These are phyloP conservation scores for Odontamblyopus rebecca DNA, from an alignment of 2,797 vertebrate species.

Conservation along the genomic window DNA sequence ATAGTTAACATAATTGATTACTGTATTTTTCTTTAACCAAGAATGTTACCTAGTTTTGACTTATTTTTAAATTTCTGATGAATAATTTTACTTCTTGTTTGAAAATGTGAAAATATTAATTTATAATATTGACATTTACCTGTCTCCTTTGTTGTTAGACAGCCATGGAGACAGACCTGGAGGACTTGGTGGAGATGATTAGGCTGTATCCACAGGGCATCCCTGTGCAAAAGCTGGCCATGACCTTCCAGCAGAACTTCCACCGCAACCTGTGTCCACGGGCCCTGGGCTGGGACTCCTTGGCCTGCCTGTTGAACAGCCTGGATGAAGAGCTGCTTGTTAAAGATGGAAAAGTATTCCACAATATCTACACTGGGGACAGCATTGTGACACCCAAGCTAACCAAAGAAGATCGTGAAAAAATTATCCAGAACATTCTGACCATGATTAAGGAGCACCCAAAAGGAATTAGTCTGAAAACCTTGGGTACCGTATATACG, in stretches of 20 bases:
- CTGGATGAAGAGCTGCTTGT: conserved; percentile 54
- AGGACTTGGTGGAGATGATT: conserved; percentile 58
- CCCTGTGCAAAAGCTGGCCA: conserved; percentile 48
- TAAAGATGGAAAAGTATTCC: conserved; percentile 35
- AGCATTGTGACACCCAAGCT: not conserved
- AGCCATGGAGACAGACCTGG: conserved; percentile 45
- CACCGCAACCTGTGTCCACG: conserved; percentile 48
- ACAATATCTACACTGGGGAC: conserved; percentile 6
- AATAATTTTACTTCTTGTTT: no score
- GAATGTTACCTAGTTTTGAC: no score
- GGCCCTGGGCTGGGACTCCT: conserved; percentile 54
- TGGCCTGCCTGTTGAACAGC: conserved; percentile 46
- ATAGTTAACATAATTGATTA: no score
- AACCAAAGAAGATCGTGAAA: not conserved
- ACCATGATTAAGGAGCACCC: conserved; percentile 54
- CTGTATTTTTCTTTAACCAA: no score
- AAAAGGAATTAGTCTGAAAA: conserved; percentile 57
- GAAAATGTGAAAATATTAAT: no score
- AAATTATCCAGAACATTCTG: conserved; percentile 41
- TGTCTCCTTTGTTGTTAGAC: conserved; percentile 9
- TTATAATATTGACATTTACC: not conserved
- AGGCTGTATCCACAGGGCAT: conserved; percentile 57
- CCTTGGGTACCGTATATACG: conserved; percentile 47
- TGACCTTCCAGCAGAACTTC: conserved; percentile 59
- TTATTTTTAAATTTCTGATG: no score